Percentiles rank a stretch among this genome's conserved stretches.
phyloP scores from a whole-genome alignment of 2,113 vertebrate genomes.

The Mesembrinibis cayennensis region DNA sequence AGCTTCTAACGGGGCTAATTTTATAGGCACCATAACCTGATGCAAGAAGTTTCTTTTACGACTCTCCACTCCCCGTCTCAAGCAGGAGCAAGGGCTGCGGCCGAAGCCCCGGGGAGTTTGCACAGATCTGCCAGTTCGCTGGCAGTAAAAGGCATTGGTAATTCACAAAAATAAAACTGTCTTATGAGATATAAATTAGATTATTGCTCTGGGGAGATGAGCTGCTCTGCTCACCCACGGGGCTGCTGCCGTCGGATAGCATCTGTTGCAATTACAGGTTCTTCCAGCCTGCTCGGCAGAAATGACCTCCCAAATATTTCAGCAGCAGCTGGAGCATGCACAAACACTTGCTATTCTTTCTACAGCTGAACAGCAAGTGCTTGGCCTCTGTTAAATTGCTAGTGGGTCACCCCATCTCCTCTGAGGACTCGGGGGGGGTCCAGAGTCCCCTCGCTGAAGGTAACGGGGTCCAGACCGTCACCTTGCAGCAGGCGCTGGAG shows the following conservation, averaged over 20 bases:
- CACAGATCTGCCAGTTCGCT: background rate
- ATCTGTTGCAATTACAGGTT: conserved; percentile 34
- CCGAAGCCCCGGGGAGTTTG: background rate
- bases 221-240: background rate
- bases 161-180: conserved; percentile 50
- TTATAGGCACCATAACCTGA: conserved; percentile 36
- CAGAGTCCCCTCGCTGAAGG: background rate
- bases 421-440: accelerated
- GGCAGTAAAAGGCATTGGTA: background rate
- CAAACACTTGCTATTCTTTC: background rate
- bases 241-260: background rate
- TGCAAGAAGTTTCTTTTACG: background rate
- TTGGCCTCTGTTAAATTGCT: background rate
- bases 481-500: background rate
- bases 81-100: background rate
- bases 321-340: background rate
- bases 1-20: background rate
- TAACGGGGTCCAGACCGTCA: background rate
- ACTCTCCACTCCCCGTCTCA: background rate
- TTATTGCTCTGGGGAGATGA: background rate
- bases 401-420: background rate
- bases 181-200: conserved; percentile 39
- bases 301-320: background rate
- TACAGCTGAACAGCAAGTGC: background rate
- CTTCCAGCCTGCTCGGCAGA: background rate